Conservation (phyloP, 2,797 vertebrate genomes). For the Echiichthys vipera region DNA sequence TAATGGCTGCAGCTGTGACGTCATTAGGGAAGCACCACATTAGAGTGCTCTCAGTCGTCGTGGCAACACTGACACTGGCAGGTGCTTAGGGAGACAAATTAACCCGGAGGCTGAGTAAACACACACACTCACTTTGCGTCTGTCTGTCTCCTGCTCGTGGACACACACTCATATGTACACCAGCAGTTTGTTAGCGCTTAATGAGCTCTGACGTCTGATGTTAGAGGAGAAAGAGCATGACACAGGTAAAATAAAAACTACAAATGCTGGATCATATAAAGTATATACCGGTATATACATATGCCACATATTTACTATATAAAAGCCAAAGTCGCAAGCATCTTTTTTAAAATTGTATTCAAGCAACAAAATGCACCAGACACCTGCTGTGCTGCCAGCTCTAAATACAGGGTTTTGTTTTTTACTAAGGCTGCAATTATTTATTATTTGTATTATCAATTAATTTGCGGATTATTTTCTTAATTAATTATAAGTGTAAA, state of each 20-base stretch:
- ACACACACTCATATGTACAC: slow-evolving; percentile 9
- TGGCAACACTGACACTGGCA: slow-evolving; percentile 67
- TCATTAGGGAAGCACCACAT: slow-evolving; percentile 52
- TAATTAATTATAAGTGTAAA: neutral
- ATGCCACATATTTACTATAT: no score
- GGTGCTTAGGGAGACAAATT: slow-evolving; percentile 62
- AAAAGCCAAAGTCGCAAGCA: no score
- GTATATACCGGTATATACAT: no score
- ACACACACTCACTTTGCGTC: slow-evolving; percentile 40
- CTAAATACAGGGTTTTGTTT: no score
- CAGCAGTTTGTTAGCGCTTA: slow-evolving; percentile 13
- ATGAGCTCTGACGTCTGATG: slow-evolving; percentile 20
- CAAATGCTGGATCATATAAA: neutral
- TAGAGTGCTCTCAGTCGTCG: slow-evolving; percentile 48
- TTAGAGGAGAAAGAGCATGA: neutral
- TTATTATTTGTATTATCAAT: neutral
- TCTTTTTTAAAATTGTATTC: no score
- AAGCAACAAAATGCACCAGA: neutral
- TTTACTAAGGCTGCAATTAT: neutral
- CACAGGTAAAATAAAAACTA: neutral
- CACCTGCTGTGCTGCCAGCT: neutral
- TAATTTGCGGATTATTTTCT: no score
- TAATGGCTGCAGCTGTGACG: slow-evolving; percentile 41
- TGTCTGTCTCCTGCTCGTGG: neutral
- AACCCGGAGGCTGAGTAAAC: slow-evolving; percentile 50